phyloP scores from a whole-genome alignment of 2,113 vertebrate genomes.

The Phalacrocorax brasilianus region DNA sequence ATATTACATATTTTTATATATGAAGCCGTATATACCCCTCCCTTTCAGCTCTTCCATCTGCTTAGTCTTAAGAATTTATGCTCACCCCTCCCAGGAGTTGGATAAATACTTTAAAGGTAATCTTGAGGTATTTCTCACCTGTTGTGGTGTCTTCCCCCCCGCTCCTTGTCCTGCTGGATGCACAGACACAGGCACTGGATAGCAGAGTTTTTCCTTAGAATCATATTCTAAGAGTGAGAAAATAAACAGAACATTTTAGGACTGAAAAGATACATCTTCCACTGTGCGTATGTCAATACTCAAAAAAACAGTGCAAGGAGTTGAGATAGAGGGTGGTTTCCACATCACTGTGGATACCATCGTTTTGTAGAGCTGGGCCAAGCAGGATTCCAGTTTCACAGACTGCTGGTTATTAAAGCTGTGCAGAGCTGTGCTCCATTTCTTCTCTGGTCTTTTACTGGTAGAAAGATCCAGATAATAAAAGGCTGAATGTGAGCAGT shows the following conservation, averaged over 20 bases:
- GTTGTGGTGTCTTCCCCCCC: background rate
- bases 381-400: background rate
- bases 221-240: background rate
- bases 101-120: background rate
- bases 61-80: background rate
- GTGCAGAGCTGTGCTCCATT: background rate
- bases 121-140: conserved; percentile 3
- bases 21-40: background rate
- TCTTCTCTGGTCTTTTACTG: background rate
- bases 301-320: background rate
- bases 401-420: background rate
- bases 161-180: background rate
- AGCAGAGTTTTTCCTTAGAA: background rate
- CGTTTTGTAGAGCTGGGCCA: background rate
- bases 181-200: background rate
- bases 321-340: background rate
- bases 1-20: no score
- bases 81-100: background rate
- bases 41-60: background rate
- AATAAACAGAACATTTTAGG: background rate
- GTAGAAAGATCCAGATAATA: background rate
- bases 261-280: background rate
- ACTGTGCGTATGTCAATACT: background rate
- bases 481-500: background rate
- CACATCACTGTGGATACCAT: background rate